Base-by-base conservation (phyloP, 2,888 invertebrate genomes). In the Drosophila robusta region DNA sequence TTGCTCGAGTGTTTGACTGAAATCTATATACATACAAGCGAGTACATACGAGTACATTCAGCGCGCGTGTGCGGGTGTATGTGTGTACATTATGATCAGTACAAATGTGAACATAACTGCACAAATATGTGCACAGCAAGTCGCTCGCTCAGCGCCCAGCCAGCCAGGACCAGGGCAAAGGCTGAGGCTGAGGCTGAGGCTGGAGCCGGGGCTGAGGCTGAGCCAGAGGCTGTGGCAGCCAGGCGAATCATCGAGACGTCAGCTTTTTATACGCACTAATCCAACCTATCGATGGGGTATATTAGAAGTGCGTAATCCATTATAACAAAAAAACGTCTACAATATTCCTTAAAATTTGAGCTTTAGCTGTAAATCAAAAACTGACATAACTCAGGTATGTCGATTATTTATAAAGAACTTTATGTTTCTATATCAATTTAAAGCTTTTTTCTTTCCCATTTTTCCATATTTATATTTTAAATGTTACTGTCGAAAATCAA, bases 71-170 rank as follows among this genome's bases (percentile, higher is more conserved):
- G 55, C 26, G 50, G 8, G n/a, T 60, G 51, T 56, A 29, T 18
- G 78, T 89, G 87, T 88, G 76, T 85, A 82, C 90, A 89, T 90
- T 90, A 90, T 90, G 90, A 90, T 90, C 90, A 90, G 89, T 90
- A 89, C 89, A 90, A 90, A 90, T 90, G 90, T 90, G 90, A 91
- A 90, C 90, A 91, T 90, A 90, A 90, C 90, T 90, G 84, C 90
- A 89, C 90, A 90, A 91, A 90, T 90, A 91, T 91, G 90, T 91
- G 80, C 89, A 85, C 77, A 90, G 82, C 84, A 87, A 87, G 89
- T 87, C 87, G 87, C 78, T 87, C 79, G 68, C 73, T 65, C 71
- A 60, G 47, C 78, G 60, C 64, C 70, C 70, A 50, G 58, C 57
- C 64, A 44, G 6, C 26, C 39, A 57, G 51, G 49, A 56, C 50